A percentile compares a stretch with the other conserved stretches of the same genome.
phyloP scores from a whole-genome alignment of 2,113 vertebrate genomes.

The Felis chaus region DNA sequence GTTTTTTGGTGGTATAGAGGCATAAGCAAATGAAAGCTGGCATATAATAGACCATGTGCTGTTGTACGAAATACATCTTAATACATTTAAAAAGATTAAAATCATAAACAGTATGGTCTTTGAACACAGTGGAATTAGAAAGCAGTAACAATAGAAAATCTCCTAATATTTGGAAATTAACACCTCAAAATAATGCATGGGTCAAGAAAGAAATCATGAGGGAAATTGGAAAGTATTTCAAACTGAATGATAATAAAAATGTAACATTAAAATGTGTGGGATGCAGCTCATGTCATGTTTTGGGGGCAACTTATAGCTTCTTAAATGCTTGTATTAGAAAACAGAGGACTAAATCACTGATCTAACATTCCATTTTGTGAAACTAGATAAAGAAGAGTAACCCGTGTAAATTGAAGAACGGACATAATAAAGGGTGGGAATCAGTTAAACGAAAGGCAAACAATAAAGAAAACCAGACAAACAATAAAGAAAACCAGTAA shows the following conservation, averaged over 20 bases:
- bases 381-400: background rate
- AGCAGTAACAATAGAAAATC: background rate
- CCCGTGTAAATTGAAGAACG: background rate
- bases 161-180: background rate
- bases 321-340: background rate
- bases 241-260: background rate
- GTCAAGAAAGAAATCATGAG: background rate
- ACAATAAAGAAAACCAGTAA: background rate
- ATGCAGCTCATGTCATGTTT: background rate
- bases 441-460: background rate
- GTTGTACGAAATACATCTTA: background rate
- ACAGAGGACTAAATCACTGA: background rate
- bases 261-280: background rate
- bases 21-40: background rate
- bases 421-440: background rate
- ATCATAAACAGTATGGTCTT: background rate
- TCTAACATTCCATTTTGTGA: background rate
- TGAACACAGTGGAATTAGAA: background rate
- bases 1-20: background rate
- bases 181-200: conserved; percentile 1
- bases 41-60: background rate
- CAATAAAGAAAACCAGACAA: background rate
- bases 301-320: background rate
- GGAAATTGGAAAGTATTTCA: background rate
- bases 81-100: background rate